These are phyloP conservation scores for Cinclus cinclus DNA, from an alignment of 2,113 vertebrate species.

Conservation along the genomic window DNA sequence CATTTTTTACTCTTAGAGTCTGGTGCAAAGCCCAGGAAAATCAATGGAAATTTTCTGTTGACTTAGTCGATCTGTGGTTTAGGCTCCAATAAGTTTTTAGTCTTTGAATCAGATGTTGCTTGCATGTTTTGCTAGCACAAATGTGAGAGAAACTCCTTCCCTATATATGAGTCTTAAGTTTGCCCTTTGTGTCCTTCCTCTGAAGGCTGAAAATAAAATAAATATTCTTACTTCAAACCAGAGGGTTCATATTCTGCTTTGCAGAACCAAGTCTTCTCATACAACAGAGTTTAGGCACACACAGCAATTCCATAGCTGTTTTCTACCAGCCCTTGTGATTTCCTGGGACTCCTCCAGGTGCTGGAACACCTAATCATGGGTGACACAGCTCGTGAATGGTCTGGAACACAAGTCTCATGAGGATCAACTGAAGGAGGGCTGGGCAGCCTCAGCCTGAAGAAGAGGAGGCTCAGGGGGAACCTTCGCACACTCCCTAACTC, in stretches of 20 bases:
- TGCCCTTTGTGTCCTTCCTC: neutral
- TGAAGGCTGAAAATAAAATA: neutral
- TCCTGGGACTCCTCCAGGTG: neutral
- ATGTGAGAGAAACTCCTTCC: neutral
- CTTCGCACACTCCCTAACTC: neutral
- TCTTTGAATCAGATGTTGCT: neutral
- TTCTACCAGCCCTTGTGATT: neutral
- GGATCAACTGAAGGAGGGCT: neutral
- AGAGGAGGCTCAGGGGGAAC: neutral
- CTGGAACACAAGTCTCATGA: neutral
- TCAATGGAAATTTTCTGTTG: neutral
- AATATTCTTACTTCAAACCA: neutral
- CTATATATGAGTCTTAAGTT: neutral
- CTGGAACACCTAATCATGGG: neutral
- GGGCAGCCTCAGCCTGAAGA: neutral
- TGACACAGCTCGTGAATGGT: neutral
- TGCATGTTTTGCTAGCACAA: neutral
- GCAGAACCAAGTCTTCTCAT: neutral
- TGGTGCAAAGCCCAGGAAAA: neutral
- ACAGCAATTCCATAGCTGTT: neutral
- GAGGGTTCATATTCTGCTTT: neutral
- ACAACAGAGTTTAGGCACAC: neutral
- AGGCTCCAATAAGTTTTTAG: neutral
- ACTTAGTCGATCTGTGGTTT: neutral
- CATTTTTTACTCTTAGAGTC: neutral